Percentiles rank a stretch among this genome's conserved stretches.
These are phyloP conservation scores for Oligia latruncula DNA, from an alignment of 2,888 invertebrate species.

Conservation along the genomic window DNA sequence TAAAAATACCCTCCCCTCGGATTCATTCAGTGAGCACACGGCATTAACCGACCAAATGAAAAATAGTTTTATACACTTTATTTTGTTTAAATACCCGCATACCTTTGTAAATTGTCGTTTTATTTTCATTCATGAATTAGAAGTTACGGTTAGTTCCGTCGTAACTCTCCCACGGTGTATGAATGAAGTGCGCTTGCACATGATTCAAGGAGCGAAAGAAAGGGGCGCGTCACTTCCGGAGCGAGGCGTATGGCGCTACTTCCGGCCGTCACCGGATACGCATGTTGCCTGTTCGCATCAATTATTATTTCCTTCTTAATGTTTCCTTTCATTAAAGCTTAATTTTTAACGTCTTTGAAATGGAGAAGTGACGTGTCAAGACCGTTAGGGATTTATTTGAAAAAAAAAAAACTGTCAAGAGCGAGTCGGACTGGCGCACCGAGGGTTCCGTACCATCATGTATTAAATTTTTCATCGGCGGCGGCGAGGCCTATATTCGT, in stretches of 20 bases:
- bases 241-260: conserved; percentile 85
- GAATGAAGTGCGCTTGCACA: conserved; percentile 79
- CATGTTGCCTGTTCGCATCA: conserved; percentile 85
- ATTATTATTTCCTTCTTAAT: conserved; percentile 88
- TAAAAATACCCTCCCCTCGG: conserved; percentile 79
- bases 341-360: conserved; percentile 66
- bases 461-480: too few relatives aligned
- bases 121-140: conserved; percentile 85
- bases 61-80: conserved; percentile 72
- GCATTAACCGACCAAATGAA: conserved; percentile 76
- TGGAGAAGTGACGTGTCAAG: conserved; percentile 46
- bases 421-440: too few relatives aligned
- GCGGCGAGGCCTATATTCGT: too few relatives aligned
- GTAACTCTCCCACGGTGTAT: conserved; percentile 85
- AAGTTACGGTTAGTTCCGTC: conserved; percentile 80
- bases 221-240: conserved; percentile 87
- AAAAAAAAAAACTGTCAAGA: not conserved
- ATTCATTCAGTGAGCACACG: conserved; percentile 76
- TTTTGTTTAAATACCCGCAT: conserved; percentile 75
- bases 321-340: conserved; percentile 80
- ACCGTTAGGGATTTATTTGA: conserved; percentile 25
- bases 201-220: conserved; percentile 81
- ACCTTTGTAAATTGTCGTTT: conserved; percentile 76
- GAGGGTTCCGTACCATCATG: too few relatives aligned
- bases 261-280: conserved; percentile 86